Percentiles rank a stretch among this genome's conserved stretches.
Conservation (phyloP, 2,888 invertebrate genomes). For the Tribolium freemani region DNA sequence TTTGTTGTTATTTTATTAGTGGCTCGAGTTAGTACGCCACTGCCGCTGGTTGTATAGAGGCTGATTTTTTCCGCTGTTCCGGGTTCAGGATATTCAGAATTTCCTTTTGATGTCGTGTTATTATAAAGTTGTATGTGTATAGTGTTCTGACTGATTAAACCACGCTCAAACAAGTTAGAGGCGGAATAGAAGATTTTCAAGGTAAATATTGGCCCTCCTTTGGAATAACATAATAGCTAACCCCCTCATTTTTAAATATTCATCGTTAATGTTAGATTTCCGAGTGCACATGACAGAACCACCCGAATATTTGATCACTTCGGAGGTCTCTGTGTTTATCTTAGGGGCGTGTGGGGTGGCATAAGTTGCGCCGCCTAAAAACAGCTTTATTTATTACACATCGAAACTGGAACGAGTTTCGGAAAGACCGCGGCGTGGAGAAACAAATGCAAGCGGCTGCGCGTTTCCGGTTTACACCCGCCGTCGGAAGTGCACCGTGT, state of each 20-base stretch:
- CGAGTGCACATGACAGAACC: slow-evolving; percentile 13
- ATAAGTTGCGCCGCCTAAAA: slow-evolving; percentile 21
- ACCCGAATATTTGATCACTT: slow-evolving; percentile 32
- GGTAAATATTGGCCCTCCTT: not conserved
- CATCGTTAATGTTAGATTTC: slow-evolving; percentile 21
- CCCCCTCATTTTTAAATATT: slow-evolving; percentile 25
- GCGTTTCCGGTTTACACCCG: slow-evolving; percentile 62
- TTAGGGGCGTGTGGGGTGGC: slow-evolving; percentile 6
- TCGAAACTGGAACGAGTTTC: slow-evolving; percentile 29
- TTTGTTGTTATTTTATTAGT: too few relatives aligned
- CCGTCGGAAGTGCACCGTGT: slow-evolving; percentile 62
- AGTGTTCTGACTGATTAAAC: not conserved
- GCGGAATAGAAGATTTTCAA: not conserved
- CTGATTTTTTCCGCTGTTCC: not conserved
- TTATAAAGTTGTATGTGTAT: not conserved
- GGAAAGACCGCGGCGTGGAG: slow-evolving; percentile 17
- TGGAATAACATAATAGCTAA: slow-evolving; percentile 2
- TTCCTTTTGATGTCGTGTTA: not conserved
- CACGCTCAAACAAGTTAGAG: not conserved
- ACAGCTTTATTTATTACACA: slow-evolving; percentile 24
- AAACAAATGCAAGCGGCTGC: slow-evolving; percentile 60
- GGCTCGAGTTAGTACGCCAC: too few relatives aligned
- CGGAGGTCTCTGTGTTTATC: slow-evolving; percentile 24
- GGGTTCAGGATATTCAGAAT: not conserved
- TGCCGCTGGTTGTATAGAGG: not conserved